Evolutionary conservation across 2,113 vertebrate species (phyloP).

Genomic region (Corvus hawaiiensis): DNA sequence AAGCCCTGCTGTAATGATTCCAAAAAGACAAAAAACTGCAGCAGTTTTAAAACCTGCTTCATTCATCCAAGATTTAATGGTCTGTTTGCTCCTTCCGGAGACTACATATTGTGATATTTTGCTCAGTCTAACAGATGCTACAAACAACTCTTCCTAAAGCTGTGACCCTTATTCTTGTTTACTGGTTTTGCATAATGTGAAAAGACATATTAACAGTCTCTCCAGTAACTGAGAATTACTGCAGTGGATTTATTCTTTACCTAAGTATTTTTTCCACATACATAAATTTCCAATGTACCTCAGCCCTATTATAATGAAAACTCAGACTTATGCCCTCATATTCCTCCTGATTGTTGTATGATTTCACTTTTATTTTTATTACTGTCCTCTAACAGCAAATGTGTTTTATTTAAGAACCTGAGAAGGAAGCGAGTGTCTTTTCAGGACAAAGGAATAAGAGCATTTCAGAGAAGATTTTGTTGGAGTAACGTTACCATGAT

Average conservation of each 20-base stretch:
- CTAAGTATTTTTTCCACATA: neutral
- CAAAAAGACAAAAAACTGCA: neutral
- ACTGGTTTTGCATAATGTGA: neutral
- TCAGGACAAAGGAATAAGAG: neutral
- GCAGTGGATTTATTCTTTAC: neutral
- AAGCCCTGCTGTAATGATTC: neutral
- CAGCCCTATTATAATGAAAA: neutral
- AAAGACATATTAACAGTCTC: neutral
- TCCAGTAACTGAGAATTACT: neutral
- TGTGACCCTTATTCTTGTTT: slow-evolving; percentile 18
- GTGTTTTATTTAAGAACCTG: neutral
- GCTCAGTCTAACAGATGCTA: neutral
- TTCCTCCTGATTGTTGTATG: neutral
- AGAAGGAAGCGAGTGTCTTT: neutral
- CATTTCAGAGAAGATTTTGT: neutral
- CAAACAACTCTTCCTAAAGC: slow-evolving; percentile 15
- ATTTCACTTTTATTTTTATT: neutral
- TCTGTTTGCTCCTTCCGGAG: slow-evolving; percentile 13
- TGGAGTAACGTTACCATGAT: neutral
- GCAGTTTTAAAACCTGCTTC: neutral
- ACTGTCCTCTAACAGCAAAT: neutral
- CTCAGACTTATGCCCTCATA: neutral
- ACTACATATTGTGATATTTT: slow-evolving; percentile 33
- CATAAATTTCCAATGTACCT: neutral
- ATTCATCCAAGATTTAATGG: slow-evolving; percentile 13